phyloP scores from a whole-genome alignment of 2,888 invertebrate genomes.

The Tribolium freemani region DNA sequence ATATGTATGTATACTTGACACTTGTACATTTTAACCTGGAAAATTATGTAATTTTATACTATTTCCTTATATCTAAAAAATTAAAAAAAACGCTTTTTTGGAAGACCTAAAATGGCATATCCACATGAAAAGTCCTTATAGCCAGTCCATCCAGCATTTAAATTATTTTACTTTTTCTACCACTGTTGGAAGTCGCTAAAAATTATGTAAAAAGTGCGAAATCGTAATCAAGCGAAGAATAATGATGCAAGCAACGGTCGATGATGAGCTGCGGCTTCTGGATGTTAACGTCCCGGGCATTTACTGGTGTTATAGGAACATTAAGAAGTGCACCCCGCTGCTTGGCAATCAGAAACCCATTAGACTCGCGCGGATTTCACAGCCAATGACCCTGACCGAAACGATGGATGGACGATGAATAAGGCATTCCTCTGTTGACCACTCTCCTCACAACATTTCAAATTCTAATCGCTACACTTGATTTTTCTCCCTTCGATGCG shows the following conservation, averaged over 20 bases:
- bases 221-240: not conserved
- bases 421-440: slow-evolving; percentile 46
- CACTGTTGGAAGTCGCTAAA: not conserved
- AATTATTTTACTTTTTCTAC: no score
- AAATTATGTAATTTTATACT: no score
- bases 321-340: slow-evolving; percentile 57
- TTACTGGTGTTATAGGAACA: slow-evolving; percentile 52
- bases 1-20: no score
- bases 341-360: slow-evolving; percentile 65
- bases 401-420: slow-evolving; percentile 57
- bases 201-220: not conserved
- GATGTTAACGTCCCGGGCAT: slow-evolving; percentile 42
- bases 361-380: slow-evolving; percentile 62
- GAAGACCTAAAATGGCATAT: no score
- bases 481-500: slow-evolving; percentile 9
- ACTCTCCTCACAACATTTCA: slow-evolving; percentile 17
- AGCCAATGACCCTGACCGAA: slow-evolving; percentile 61
- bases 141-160: no score
- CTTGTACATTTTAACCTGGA: no score
- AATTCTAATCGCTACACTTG: slow-evolving; percentile 18
- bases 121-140: no score
- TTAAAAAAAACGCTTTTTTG: no score
- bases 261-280: slow-evolving; percentile 29
- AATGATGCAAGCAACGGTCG: not conserved
- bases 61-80: no score